Conservation (phyloP, 2,113 vertebrate species). For the Candoia aspera region DNA sequence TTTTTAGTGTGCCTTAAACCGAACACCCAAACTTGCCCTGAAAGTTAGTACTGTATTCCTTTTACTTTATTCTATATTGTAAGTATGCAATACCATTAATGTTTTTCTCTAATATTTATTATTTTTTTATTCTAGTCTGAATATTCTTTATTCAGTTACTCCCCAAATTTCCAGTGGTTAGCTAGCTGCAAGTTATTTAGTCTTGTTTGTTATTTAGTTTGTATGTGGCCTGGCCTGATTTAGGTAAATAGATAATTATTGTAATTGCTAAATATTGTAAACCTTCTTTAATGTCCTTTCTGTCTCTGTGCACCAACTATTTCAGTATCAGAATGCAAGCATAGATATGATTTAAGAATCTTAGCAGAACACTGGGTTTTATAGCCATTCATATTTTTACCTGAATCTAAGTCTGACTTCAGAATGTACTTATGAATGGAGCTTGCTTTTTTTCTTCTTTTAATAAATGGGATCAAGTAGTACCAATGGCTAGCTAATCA, state of each 20-base stretch:
- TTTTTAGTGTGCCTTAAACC: neutral
- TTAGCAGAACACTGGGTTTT: slow-evolving; percentile 72
- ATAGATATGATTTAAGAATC: slow-evolving; percentile 67
- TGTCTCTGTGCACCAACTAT: slow-evolving; percentile 64
- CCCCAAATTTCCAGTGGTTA: slow-evolving; percentile 58
- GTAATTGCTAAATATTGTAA: slow-evolving; percentile 51
- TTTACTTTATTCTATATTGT: neutral
- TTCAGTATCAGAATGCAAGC: slow-evolving; percentile 75
- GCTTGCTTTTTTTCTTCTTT: slow-evolving; percentile 71
- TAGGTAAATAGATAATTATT: neutral
- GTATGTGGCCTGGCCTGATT: slow-evolving; percentile 53
- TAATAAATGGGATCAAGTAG: slow-evolving; percentile 75
- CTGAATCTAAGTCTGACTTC: slow-evolving; percentile 73
- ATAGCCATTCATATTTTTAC: slow-evolving; percentile 74
- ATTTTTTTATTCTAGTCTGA: neutral
- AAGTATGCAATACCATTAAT: neutral
- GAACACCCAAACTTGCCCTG: neutral
- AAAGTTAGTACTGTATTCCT: neutral
- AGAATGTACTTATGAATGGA: slow-evolving; percentile 75
- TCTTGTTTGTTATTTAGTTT: slow-evolving; percentile 72
- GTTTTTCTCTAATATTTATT: neutral
- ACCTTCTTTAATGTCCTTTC: slow-evolving; percentile 72
- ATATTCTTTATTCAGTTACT: slow-evolving; percentile 57
- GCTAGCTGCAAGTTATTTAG: slow-evolving; percentile 71
- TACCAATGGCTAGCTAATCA: slow-evolving; percentile 75